Evolutionary conservation across 2,113 vertebrate species (phyloP), one percentile per base, ranked within the genome.

Genomic region (Indri indri): DNA sequence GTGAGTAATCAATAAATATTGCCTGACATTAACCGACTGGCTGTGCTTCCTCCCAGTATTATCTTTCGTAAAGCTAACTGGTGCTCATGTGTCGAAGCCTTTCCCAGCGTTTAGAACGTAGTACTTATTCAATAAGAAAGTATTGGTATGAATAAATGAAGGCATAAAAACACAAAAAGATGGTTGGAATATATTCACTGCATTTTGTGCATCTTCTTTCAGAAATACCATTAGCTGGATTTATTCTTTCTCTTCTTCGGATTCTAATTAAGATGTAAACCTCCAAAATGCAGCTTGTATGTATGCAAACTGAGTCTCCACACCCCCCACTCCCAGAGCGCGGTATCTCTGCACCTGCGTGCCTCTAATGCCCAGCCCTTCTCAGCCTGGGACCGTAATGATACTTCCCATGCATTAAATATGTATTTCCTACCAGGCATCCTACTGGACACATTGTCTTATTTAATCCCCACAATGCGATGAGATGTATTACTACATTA

Each of bases 1-100:
- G 54, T 73, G 18, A 5, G 5, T 37, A 37, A 80, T 89, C 92
- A 61, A 52, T 97, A 96, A 97, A 84, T 82, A 85, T n/a, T 73
- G 59, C 79, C 91, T 83, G 90, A 42, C 61, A 63, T 52, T 88
- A 88, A 68, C 47, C 30, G 85, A 73, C 76, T 73, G 85, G 71
- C 42, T 17, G 22, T 47, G 42, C 54, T 50, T 91, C 59, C 40
- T 86, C 85, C 88, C 74, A 22, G 88, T 87, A 45, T 61, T 92
- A 76, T 83, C 70, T 94, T 61, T 96, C 37, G n/a, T 80, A 37
- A 71, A 66, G 82, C 32, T 59, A 71, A 73, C 63, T 80, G 34
- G 3, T 34, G 45, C 45, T 84, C 16, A 54, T 61, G 17, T 52
- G 32, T 81, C 37, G 61, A 87, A 66, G 25, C 59, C 45, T 57